A percentile compares a stretch with the other conserved stretches of the same genome.
Evolutionary conservation across 1,140 invertebrate species (phyloP).

Genomic region (Araneus ventricosus): DNA sequence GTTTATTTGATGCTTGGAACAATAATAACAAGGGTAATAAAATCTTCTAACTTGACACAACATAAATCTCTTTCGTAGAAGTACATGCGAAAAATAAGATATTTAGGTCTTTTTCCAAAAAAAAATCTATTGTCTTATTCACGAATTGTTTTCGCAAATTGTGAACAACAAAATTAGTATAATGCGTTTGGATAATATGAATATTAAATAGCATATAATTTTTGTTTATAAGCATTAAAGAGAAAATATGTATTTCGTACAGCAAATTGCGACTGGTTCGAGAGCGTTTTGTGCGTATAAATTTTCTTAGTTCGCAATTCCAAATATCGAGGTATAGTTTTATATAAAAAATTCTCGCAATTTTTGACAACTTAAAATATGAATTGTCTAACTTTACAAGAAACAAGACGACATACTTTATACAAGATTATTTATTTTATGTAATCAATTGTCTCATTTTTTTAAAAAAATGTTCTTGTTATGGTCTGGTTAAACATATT

Average conservation of each 20-base stretch:
- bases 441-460: too few relatives aligned
- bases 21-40: slow-evolving; percentile 2
- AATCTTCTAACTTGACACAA: background rate
- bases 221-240: background rate
- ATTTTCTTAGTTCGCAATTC: too few relatives aligned
- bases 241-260: background rate
- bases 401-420: too few relatives aligned
- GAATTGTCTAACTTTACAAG: too few relatives aligned
- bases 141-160: background rate
- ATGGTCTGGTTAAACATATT: too few relatives aligned
- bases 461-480: too few relatives aligned
- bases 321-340: too few relatives aligned
- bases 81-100: background rate
- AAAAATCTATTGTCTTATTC: background rate
- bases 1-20: background rate
- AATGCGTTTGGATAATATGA: background rate
- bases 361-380: too few relatives aligned
- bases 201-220: too few relatives aligned
- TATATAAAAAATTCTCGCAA: too few relatives aligned
- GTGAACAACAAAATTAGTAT: background rate
- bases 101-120: background rate
- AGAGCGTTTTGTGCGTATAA: too few relatives aligned
- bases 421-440: too few relatives aligned
- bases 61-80: background rate
- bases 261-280: background rate